Evolutionary conservation across 1,140 invertebrate genomes (phyloP).

Genomic region (Phocides pigmalion): DNA sequence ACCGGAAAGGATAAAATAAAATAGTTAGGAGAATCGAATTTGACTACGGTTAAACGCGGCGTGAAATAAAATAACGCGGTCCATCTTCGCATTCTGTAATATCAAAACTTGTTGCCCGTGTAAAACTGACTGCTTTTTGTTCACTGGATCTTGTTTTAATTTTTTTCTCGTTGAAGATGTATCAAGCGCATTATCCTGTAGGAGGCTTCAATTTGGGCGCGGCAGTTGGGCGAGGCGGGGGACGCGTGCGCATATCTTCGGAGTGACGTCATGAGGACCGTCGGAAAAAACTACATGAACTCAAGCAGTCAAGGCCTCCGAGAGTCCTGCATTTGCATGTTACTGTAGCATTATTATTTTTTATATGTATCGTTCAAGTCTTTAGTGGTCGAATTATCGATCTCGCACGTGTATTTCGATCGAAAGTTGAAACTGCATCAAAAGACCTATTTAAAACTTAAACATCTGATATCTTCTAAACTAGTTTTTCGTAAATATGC

Average conservation of each 20-base stretch:
- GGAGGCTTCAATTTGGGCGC: slow-evolving; percentile 68
- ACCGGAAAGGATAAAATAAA: slow-evolving; percentile 39
- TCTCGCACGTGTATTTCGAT: not conserved
- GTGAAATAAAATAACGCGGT: slow-evolving; percentile 43
- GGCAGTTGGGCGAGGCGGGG: slow-evolving; percentile 43
- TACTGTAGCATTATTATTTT: slow-evolving; percentile 20
- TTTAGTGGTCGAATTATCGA: not conserved
- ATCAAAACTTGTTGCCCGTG: slow-evolving; percentile 63
- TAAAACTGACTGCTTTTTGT: slow-evolving; percentile 68
- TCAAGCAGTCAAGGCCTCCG: slow-evolving; percentile 68
- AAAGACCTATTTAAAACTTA: too few species aligned
- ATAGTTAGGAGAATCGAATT: slow-evolving; percentile 43
- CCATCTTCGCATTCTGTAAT: slow-evolving; percentile 47
- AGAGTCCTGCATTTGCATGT: slow-evolving; percentile 66
- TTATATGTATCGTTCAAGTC: slow-evolving; percentile 8
- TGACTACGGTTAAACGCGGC: slow-evolving; percentile 40
- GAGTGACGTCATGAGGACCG: slow-evolving; percentile 67
- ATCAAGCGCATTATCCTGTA: slow-evolving; percentile 74
- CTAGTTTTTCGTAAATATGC: too few species aligned
- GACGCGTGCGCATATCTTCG: slow-evolving; percentile 71
- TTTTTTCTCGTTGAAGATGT: slow-evolving; percentile 72
- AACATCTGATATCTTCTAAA: too few species aligned
- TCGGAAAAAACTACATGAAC: slow-evolving; percentile 76
- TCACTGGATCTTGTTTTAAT: slow-evolving; percentile 60
- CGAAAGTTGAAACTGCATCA: too few species aligned